Evolutionary conservation across 2,888 invertebrate species (phyloP), one percentile per base, ranked within the genome.

Genomic region (Troilus luridus): DNA sequence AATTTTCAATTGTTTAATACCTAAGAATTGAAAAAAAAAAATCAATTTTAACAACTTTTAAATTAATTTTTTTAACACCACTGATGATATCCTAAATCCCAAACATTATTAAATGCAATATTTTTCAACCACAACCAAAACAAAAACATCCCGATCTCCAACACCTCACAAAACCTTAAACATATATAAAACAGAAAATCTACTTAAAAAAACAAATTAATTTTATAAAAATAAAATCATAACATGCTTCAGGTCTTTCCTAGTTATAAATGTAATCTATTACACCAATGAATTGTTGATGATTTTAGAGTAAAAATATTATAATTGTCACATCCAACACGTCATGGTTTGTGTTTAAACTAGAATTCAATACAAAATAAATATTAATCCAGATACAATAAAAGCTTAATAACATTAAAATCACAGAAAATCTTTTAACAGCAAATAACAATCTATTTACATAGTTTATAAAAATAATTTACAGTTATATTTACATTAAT

Each of bases 401-500:
- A 77, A 77, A 77, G 72, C 72, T 77, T 67, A 64, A 64, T 64
- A 77, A 77, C 41, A 77, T 27, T 77, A 77, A 77, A 77, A 77
- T 77, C 72, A 77, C 72, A 77, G 72, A 77, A 77, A 77, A 41
- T 17, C 72, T 24, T 24, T 24, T 14, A n/a, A 24, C 24, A 67
- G 67, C 24, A 67, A 67, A 24, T 67, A 64, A 64, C 62, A 72
- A 5, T 54, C 81, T 85, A 85, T 85, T 85, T 85, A 85, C n/a
- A 85, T 54, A 10, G 11, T 85, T 85, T 85, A 85, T 85, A 85
- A 85, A 85, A 85, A 85, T 85, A 85, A 56, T 85, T 56, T 85
- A 58, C 54, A 85, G 12, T 58, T 56, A 85, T 85, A 85, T 58
- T 85, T 85, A 85, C 85, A 85, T 19, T 85, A 56, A n/a, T 54